Base-by-base conservation (phyloP, 2,888 invertebrate genomes). In the Omphaloscelis lunosa region DNA sequence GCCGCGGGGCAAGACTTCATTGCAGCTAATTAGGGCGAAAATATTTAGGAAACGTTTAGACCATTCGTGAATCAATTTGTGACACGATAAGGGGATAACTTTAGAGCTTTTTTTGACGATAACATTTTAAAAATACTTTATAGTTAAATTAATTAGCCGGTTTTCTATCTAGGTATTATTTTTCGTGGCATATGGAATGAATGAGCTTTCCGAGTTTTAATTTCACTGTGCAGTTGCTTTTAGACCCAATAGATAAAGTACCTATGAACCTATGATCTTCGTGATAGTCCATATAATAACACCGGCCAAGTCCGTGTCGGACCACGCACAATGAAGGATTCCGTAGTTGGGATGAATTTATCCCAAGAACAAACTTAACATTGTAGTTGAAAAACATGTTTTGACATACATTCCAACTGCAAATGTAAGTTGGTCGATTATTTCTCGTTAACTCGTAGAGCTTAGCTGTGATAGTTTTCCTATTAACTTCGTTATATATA, bases 11-110 rank as follows among this genome's bases (percentile, higher is more conserved):
- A 79, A 84, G 73, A 62, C 79, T 86, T 80, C 85, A 81, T 82
- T 82, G 89, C 86, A 80, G 84, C 88, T 93, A 94, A 95, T 94
- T 94, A 93, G 92, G 89, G 83, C 89, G 82, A 92, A 78, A 92
- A 92, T 92, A 93, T 94, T 93, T 94, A 89, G 91, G 89, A 88
- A 89, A 88, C 89, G 91, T 83, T 82, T 84, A 80, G 66, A 73
- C 56, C 65, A 77, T 71, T 88, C 75, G 87, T 78, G 80, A 75
- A 87, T 71, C 62, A 80, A 79, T 70, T 77, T 79, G 63, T 72
- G 77, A 75, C 65, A 61, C 69, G 69, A 63, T 73, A 73, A 72
- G 72, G 67, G 75, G 73, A 71, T 75, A 65, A 69, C 80, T 80
- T 67, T 39, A 39, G 69, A 63, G 51, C 9, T 80, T 56, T 75